Evolutionary conservation across 2,113 vertebrate species (phyloP).

Genomic region (Alosa alosa): DNA sequence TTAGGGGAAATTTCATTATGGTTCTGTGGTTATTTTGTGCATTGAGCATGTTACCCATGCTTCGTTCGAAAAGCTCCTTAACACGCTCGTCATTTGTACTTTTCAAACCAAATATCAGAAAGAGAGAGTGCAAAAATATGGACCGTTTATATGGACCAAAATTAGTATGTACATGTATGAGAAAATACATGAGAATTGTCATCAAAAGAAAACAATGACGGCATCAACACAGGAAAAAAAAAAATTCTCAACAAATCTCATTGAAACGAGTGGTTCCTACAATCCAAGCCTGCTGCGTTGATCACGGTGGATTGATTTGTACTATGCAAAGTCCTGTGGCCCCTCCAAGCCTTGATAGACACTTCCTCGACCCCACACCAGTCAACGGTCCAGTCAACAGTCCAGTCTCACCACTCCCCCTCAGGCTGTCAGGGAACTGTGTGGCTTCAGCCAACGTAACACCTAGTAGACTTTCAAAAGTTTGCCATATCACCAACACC

Average conservation of each 20-base stretch:
- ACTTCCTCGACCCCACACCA: neutral
- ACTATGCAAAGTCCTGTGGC: neutral
- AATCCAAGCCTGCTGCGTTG: neutral
- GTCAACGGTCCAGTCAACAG: neutral
- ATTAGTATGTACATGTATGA: neutral
- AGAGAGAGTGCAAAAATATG: neutral
- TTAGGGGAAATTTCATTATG: neutral
- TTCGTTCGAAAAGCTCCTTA: neutral
- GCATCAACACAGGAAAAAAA: neutral
- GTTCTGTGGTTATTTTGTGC: too few relatives aligned
- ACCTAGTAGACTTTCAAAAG: neutral
- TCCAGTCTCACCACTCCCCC: neutral
- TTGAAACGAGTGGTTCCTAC: neutral
- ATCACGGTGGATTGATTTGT: neutral
- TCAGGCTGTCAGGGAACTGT: neutral
- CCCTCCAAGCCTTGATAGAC: neutral
- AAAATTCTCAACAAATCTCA: too few relatives aligned
- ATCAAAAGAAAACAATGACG: neutral
- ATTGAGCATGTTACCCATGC: neutral
- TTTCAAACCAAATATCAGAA: neutral
- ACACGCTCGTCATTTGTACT: neutral
- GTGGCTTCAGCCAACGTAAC: neutral
- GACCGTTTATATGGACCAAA: neutral
- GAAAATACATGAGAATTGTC: too few relatives aligned
- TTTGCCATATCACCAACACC: conserved; percentile 25